Evolutionary conservation across 2,888 invertebrate species (phyloP), one percentile per base, ranked within the genome.

Genomic region (Drosophila testacea): DNA sequence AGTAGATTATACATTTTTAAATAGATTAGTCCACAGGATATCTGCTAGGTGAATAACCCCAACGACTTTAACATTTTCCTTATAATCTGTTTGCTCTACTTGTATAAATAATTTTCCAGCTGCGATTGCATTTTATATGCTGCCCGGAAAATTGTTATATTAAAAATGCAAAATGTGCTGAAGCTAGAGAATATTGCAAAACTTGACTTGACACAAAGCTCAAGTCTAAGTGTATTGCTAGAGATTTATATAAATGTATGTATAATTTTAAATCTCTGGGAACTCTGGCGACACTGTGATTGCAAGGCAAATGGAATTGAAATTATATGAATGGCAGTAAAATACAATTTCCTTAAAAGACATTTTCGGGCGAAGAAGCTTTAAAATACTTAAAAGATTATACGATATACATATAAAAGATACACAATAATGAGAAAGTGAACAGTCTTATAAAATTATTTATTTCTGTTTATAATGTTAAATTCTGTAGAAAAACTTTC

Each of bases 151-250:
- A 83, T 74, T 79, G 82, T 66, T 69, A 11, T 62, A 75, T 84
- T 79, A 77, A 83, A 84, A 69, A 77, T 84, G 71, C 62, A 80
- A 63, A 74, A 54, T 73, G 73, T 77, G 57, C 69, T 69, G 52
- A 64, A 56, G n/a, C 30, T 34, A 30, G 22, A 65, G 47, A 41
- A 69, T 71, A 41, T 51, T 41, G 59, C n/a, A 42, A 6, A 47
- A 47, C 41, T 55, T 16, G 10, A 22, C 22, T 46, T 54, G 27
- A 39, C 41, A 48, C 38, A 34, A 27, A 28, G 50, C 68, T 54
- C 7, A 41, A 44, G 39, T 39, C 41, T 2, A 30, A 52, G 22
- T 57, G 52, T 4, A 60, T 41, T 34, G 55, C n/a, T 1, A 39
- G 16, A 28, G 30, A 32, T 46, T 39, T 44, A 11, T 30, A 36